Base-by-base conservation (phyloP, 2,113 vertebrate species). In the Pitta sordida region DNA sequence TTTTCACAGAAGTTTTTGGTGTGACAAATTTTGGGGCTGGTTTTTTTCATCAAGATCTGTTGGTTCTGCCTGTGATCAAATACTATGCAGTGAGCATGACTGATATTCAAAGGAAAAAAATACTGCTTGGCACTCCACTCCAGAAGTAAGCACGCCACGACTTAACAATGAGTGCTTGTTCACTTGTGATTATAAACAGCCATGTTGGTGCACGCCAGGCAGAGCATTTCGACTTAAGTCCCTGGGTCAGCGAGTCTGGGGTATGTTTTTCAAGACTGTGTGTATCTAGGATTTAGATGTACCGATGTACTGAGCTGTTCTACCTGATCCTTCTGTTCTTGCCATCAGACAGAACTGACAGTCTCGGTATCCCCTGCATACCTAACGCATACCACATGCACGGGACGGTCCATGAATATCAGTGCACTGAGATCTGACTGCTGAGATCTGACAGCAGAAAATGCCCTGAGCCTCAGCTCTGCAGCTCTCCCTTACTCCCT, bases 141-240 rank as follows among this genome's bases (percentile, higher is more conserved):
- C 68, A 91, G 75, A 78, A 87, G 56, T 19, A 74, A 78, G 81
- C 90, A 73, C 1, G 27, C 63, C 70, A 79, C 13, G 3, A 71
- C 56, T 76, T 26, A 94, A 94, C 90, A 96, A 91, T 44, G 65
- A 89, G 65, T 0, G 1, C 65, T 92, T 96, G 74, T 91, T 94
- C 87, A 56, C 58, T 87, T 79, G 87, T 60, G 81, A 89, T 60
- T 84, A 78, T 49, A 44, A 87, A 82, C 74, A 95, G 74, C 77
- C 91, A 49, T 18, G 74, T 1, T 46, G 78, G 64, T 37, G 77
- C 81, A 64, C 69, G 80, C 94, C 90, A 83, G 89, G 74, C 90
- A 84, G 34, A 70, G 69, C 73, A 34, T 75, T 89, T 82, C 52
- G 30, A 44, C 81, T 78, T 70, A 27, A 89, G 62, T 82, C 92